Evolutionary conservation across 2,888 invertebrate species (phyloP).

Genomic region (Pristionchus exspectatus): DNA sequence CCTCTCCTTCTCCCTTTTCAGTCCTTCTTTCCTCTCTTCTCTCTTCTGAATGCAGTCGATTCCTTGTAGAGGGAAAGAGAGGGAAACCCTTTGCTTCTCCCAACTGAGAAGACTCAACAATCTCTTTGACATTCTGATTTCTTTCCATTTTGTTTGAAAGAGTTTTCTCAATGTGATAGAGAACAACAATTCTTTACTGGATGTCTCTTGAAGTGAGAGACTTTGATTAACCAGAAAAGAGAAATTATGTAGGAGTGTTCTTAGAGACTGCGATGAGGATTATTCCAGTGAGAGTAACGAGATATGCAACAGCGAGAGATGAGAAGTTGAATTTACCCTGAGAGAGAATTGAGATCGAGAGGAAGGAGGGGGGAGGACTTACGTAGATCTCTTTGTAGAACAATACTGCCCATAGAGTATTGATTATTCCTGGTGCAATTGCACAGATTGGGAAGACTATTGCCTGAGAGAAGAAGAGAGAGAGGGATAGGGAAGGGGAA

Average conservation of each 20-base stretch:
- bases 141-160: background rate
- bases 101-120: background rate
- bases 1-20: background rate
- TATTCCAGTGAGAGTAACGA: conserved; percentile 63
- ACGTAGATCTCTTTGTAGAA: conserved; percentile 67
- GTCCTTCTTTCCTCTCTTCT: conserved; percentile 18
- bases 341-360: background rate
- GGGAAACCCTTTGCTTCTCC: conserved; percentile 12
- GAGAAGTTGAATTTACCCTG: conserved; percentile 64
- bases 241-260: conserved; percentile 42
- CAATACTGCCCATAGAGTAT: conserved; percentile 67
- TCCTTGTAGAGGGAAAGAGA: background rate
- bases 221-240: conserved; percentile 12
- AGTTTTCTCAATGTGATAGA: background rate
- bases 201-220: conserved; percentile 31
- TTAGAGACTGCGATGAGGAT: conserved; percentile 67
- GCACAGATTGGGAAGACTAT: conserved; percentile 68
- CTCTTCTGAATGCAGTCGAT: conserved; percentile 35
- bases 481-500: background rate
- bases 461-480: conserved; percentile 57
- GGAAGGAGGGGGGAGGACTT: background rate
- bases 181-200: conserved; percentile 34
- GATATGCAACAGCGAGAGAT: conserved; percentile 61
- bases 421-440: conserved; percentile 66
- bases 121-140: background rate